These are phyloP conservation scores for Antitype chi DNA, from an alignment of 2,888 invertebrate species.

Conservation along the genomic window DNA sequence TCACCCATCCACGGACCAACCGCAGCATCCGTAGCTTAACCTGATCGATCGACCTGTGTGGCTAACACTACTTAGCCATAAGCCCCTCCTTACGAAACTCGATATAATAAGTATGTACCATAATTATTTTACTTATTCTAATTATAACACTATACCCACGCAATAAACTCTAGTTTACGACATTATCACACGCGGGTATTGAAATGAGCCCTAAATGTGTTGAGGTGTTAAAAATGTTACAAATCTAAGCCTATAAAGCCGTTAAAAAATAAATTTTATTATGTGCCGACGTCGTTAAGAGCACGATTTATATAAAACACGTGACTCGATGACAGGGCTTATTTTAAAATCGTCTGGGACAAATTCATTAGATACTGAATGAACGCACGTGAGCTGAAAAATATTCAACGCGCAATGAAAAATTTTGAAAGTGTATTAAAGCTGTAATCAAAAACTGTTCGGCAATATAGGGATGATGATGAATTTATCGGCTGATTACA, in stretches of 20 bases:
- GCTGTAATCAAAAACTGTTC: background rate
- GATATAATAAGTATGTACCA: constrained; percentile 7
- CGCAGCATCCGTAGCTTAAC: no score
- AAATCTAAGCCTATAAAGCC: constrained; percentile 77
- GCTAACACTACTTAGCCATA: no score
- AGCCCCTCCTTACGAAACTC: no score
- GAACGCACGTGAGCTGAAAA: constrained; percentile 67
- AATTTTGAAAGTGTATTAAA: constrained; percentile 29
- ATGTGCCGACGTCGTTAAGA: constrained; percentile 83
- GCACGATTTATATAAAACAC: constrained; percentile 84
- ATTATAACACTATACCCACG: constrained; percentile 66
- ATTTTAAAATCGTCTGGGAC: constrained; percentile 79
- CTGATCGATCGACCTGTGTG: no score
- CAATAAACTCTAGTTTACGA: constrained; percentile 71
- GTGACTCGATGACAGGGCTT: constrained; percentile 82
- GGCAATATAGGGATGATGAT: background rate
- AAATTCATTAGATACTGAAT: constrained; percentile 77
- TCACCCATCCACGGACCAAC: no score
- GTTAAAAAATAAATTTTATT: constrained; percentile 85
- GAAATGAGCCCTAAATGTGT: constrained; percentile 74
- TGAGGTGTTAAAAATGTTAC: constrained; percentile 78
- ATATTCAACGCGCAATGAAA: constrained; percentile 68
- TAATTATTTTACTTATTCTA: constrained; percentile 50
- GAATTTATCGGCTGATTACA: background rate
- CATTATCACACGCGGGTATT: constrained; percentile 69